A percentile compares a stretch with the other conserved stretches of the same genome.
Evolutionary conservation across 2,797 vertebrate genomes (phyloP).

Genomic region (Dryobates pubescens): DNA sequence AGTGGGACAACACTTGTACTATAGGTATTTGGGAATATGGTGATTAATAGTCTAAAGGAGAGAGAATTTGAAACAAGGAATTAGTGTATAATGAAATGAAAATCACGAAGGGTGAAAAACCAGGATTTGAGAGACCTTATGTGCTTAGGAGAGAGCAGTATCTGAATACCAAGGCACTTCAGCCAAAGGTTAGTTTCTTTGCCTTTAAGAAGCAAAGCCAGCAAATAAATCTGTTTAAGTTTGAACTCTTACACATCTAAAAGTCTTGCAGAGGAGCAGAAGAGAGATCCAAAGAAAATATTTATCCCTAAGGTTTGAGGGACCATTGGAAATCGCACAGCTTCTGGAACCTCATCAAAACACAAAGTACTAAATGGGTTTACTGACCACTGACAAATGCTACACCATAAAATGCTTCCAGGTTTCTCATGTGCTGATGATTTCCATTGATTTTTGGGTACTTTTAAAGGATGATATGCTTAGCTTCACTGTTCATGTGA

Average conservation of each 20-base stretch:
- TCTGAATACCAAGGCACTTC: not conserved
- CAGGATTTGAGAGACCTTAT: not conserved
- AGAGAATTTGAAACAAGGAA: not conserved
- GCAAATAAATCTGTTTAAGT: not conserved
- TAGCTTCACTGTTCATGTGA: not conserved
- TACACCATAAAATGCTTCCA: not conserved
- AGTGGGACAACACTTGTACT: not conserved
- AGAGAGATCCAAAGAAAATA: conserved; percentile 20
- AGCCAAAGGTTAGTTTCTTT: not conserved
- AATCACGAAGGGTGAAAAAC: not conserved
- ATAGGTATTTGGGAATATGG: not conserved
- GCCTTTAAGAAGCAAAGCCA: not conserved
- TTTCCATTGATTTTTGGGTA: not conserved
- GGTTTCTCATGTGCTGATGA: not conserved
- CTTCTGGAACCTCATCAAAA: conserved; percentile 26
- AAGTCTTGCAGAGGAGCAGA: not conserved
- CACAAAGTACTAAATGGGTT: not conserved
- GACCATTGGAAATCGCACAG: not conserved
- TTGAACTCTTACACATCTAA: not conserved
- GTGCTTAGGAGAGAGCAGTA: not conserved
- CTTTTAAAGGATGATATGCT: not conserved
- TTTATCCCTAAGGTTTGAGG: not conserved
- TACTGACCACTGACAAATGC: not conserved
- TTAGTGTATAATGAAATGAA: not conserved
- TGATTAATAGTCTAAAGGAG: not conserved